Percentiles rank a stretch among this genome's conserved stretches.
These are phyloP conservation scores for Drosophila navojoa DNA, from an alignment of 1,140 invertebrate species.

Conservation along the genomic window DNA sequence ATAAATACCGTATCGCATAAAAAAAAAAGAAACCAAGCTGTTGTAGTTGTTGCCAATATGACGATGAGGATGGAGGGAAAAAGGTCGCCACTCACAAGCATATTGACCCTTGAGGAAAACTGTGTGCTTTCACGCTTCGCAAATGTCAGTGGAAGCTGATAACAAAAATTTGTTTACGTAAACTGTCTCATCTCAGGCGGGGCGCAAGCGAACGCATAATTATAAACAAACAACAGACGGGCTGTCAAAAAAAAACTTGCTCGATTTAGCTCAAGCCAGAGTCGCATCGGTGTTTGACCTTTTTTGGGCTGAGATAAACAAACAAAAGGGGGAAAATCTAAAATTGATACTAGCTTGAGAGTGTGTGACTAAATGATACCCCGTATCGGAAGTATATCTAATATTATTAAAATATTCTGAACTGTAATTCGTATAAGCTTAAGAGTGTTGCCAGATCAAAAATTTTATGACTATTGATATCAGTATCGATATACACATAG, in stretches of 20 bases:
- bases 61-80: background rate
- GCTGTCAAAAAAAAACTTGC: constrained; percentile 19
- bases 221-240: constrained; percentile 66
- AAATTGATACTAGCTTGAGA: background rate
- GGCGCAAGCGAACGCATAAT: constrained; percentile 65
- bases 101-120: constrained; percentile 4
- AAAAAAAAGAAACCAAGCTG: constrained; percentile 37
- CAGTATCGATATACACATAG: too few species aligned
- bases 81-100: background rate
- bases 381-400: background rate
- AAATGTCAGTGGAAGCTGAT: constrained; percentile 44
- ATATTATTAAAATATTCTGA: too few species aligned
- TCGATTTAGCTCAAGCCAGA: background rate
- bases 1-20: constrained; percentile 55
- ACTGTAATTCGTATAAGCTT: too few species aligned
- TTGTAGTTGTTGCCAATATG: background rate
- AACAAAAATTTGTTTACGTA: constrained; percentile 47
- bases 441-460: too few species aligned
- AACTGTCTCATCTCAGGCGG: constrained; percentile 62
- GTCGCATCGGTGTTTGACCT: constrained; percentile 62
- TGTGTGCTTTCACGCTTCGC: constrained; percentile 4
- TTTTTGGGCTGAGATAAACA: constrained; percentile 25
- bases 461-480: too few species aligned
- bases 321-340: constrained; percentile 22
- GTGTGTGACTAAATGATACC: background rate